phyloP scores from a whole-genome alignment of 1,140 invertebrate species.

The Tetraneura akinire region DNA sequence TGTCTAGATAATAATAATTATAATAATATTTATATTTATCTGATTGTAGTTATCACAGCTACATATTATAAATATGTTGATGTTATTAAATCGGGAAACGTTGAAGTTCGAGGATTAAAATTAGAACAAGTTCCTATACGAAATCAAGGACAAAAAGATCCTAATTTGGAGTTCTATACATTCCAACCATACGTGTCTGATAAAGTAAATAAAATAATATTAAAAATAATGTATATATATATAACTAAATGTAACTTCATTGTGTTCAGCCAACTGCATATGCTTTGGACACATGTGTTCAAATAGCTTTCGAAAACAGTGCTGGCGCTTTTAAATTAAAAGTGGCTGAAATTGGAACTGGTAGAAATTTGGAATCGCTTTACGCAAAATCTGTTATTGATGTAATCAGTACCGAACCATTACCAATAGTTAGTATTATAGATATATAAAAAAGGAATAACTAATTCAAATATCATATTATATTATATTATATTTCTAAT shows the following conservation, averaged over 20 bases:
- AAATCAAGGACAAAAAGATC: constrained; percentile 70
- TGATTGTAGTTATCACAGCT: constrained; percentile 61
- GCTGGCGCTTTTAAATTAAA: constrained; percentile 69
- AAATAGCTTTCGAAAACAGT: constrained; percentile 78
- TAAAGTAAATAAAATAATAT: not conserved
- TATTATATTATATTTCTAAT: no score
- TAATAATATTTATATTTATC: constrained; percentile 52
- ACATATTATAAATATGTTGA: constrained; percentile 73
- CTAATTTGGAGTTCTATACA: constrained; percentile 77
- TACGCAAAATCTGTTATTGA: constrained; percentile 63
- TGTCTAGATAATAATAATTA: not conserved
- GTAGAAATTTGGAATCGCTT: constrained; percentile 65
- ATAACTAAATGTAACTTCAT: not conserved
- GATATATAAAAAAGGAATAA: not conserved
- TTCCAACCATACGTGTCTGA: constrained; percentile 61
- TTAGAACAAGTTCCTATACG: constrained; percentile 77
- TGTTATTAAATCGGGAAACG: constrained; percentile 76
- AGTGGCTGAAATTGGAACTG: constrained; percentile 70
- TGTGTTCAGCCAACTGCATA: constrained; percentile 52
- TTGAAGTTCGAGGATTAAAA: constrained; percentile 86
- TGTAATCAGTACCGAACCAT: constrained; percentile 65
- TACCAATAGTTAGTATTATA: constrained; percentile 27
- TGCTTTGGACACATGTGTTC: constrained; percentile 67
- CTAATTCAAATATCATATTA: not conserved
- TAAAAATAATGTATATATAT: not conserved